Evolutionary conservation across 2,797 vertebrate species (phyloP), one percentile per base, ranked within the genome.

Genomic region (Liparis tanakae): DNA sequence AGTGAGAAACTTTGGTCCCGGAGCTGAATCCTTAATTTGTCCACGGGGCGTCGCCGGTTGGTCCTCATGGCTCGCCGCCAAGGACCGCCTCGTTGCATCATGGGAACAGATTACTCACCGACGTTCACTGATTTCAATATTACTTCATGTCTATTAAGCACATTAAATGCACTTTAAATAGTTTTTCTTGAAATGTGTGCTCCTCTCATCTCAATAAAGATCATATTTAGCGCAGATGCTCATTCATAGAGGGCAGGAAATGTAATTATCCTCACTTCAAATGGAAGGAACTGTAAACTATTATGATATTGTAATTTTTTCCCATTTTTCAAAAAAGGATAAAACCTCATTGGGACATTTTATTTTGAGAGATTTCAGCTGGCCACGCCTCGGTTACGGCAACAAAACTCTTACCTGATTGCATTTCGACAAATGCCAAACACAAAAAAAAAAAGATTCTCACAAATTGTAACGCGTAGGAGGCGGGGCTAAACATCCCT

Each of bases 1-100:
- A 82, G 72, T 39, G 69, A 61, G 73, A 79, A 79, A 78, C 60
- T 76, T 77, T 80, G 53, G 51, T 75, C 61, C 76, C 13, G 3
- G 7, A 75, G 80, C 72, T 78, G 71, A 75, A 73, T 77, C 62
- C 69, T 66, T 71, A 60, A 81, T 80, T 66, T 61, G 60, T 43
- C 50, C 33, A 50, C 1, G 54, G 50, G 48, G 43, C 8, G 3
- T 67, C 71, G 34, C 15, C 10, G 7, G 37, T 46, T 79, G 70
- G 50, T 72, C 61, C 50, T 22, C 12, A n/a, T 53, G 71, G 5
- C 8, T 78, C 6, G 0, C 41, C 82, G 57, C 70, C 56, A 3
- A 34, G 18, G 65, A 54, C 20, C 82, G 77, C 81, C 70, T 83
- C 61, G 59, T 0, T 63, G 59, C 70, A 59, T 67, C 54, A 4